phyloP scores from a whole-genome alignment of 2,113 vertebrate genomes.

The Asarcornis scutulata region DNA sequence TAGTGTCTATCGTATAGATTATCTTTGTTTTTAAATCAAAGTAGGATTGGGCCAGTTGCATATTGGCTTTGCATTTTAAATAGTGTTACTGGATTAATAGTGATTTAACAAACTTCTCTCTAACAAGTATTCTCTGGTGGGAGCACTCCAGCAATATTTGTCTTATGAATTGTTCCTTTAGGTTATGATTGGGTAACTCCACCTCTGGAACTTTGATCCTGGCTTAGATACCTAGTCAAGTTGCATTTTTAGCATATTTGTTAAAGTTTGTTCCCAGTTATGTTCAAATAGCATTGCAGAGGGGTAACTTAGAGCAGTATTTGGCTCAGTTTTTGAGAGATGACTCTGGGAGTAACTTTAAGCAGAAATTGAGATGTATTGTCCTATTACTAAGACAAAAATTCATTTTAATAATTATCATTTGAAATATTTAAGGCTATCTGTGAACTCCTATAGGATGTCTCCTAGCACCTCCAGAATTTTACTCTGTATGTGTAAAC shows the following conservation, averaged over 20 bases:
- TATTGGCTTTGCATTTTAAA: neutral
- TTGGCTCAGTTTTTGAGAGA: neutral
- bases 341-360: neutral
- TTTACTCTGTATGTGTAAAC: neutral
- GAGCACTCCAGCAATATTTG: neutral
- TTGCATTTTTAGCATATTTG: neutral
- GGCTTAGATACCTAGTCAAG: rapidly evolving
- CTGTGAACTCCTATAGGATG: neutral
- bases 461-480: rapidly evolving
- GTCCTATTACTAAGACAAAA: neutral
- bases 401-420: neutral
- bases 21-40: neutral
- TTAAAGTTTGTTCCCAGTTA: neutral
- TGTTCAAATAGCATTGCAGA: neutral
- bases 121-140: neutral
- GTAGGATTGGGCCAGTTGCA: neutral
- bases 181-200: neutral
- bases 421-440: neutral
- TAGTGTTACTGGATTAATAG: neutral
- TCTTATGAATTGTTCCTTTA: neutral
- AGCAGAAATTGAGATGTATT: neutral
- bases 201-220: neutral
- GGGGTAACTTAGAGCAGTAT: neutral
- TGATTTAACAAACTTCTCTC: neutral
- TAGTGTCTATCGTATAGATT: neutral